Conservation (phyloP, 92 coral and sea anemone species). For the Porites divaricata region DNA sequence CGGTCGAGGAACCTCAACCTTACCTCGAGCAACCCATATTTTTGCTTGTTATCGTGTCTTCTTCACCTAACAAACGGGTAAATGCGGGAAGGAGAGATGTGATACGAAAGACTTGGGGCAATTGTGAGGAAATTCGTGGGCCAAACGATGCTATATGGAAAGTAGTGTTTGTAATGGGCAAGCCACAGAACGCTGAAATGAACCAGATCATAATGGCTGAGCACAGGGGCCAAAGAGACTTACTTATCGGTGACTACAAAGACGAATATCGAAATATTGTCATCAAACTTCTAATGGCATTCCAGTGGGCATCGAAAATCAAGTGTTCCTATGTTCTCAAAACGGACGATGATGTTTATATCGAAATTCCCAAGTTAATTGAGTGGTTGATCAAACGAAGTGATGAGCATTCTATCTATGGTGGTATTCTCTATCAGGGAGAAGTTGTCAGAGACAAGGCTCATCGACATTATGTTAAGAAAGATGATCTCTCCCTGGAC, state of each 20-base stretch:
- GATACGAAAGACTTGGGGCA: slow-evolving; percentile 74
- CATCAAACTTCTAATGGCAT: slow-evolving; percentile 78
- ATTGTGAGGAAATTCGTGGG: background rate
- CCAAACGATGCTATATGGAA: slow-evolving; percentile 34
- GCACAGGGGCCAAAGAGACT: slow-evolving; percentile 67
- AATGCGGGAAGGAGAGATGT: slow-evolving; percentile 46
- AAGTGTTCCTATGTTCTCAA: slow-evolving; percentile 74
- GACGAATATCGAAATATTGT: slow-evolving; percentile 78
- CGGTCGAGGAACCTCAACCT: background rate
- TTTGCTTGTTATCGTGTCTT: slow-evolving; percentile 60
- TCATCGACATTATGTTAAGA: slow-evolving; percentile 79
- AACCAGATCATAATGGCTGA: slow-evolving; percentile 65
- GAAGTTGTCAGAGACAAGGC: slow-evolving; percentile 64
- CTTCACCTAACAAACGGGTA: slow-evolving; percentile 46
- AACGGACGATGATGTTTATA: slow-evolving; percentile 91
- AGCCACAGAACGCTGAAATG: slow-evolving; percentile 23
- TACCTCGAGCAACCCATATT: slow-evolving; percentile 15
- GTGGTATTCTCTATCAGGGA: slow-evolving; percentile 72
- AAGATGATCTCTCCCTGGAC: slow-evolving; percentile 55
- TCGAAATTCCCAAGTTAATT: slow-evolving; percentile 72
- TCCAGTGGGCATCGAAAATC: slow-evolving; percentile 73
- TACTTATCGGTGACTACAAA: slow-evolving; percentile 77
- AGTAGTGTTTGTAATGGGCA: slow-evolving; percentile 78
- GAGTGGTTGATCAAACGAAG: slow-evolving; percentile 67
- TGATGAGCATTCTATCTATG: slow-evolving; percentile 65